Conservation (phyloP, 2,888 invertebrate genomes). For the Morinoia aosen region DNA sequence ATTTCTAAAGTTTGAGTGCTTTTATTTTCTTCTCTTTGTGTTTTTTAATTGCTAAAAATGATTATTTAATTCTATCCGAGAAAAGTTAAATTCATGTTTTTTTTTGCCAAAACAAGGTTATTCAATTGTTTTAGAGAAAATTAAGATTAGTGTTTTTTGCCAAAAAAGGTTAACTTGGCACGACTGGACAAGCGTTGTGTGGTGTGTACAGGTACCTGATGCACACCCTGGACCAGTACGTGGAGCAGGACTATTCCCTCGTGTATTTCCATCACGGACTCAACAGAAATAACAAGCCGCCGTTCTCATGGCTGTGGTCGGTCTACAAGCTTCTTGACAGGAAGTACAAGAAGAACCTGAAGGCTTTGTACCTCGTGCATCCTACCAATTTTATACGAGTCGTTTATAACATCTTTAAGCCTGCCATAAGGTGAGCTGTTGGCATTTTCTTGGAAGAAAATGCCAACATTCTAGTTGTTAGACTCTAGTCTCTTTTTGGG, state of each 20-base stretch:
- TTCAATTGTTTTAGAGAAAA: no score
- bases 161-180: no score
- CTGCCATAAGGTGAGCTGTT: constrained; percentile 82
- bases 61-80: no score
- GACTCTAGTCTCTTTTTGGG: neutral
- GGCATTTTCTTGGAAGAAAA: neutral
- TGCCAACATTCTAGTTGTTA: neutral
- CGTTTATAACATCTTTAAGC: constrained; percentile 94
- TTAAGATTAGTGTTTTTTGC: no score
- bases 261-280: constrained; percentile 98
- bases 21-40: no score
- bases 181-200: neutral
- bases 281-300: constrained; percentile 95
- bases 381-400: constrained; percentile 97
- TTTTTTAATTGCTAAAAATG: no score
- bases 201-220: constrained; percentile 83
- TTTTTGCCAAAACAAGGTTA: no score
- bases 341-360: constrained; percentile 99
- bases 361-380: constrained; percentile 97
- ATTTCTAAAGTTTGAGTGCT: no score
- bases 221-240: constrained; percentile 95
- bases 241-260: constrained; percentile 97
- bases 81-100: no score
- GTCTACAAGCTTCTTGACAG: constrained; percentile 97
- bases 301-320: constrained; percentile 94